Evolutionary conservation across 2,888 invertebrate species (phyloP).

Genomic region (Leptopterna dolabrata): DNA sequence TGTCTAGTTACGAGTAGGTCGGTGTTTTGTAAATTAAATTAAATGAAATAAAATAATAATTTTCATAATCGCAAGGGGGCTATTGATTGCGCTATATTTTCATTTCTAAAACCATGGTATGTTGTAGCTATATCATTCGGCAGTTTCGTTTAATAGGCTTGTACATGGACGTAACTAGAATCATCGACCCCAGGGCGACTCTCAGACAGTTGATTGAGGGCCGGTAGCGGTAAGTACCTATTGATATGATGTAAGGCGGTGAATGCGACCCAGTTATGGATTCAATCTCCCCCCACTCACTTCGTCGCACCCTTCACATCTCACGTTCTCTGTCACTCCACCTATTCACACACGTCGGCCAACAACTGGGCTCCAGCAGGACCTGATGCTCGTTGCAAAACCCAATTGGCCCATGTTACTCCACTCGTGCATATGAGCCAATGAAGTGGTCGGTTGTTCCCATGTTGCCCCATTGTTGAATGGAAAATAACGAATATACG

Average conservation of each 20-base stretch:
- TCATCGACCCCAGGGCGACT: background rate
- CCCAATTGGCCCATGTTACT: background rate
- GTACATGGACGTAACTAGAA: background rate
- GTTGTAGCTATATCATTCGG: no score
- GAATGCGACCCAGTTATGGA: conserved; percentile 18
- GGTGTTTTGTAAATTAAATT: no score
- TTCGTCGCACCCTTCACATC: background rate
- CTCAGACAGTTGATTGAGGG: conserved; percentile 6
- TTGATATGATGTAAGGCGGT: conserved; percentile 8
- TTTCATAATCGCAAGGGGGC: no score
- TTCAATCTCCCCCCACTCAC: background rate
- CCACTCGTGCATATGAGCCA: background rate
- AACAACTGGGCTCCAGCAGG: background rate
- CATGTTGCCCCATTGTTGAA: background rate
- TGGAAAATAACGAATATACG: no score
- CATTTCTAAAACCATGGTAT: no score
- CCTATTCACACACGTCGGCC: background rate
- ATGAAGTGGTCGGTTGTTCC: background rate
- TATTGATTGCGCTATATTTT: no score
- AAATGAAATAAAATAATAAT: no score
- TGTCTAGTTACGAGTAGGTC: no score
- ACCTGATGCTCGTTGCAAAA: background rate
- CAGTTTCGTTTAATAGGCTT: no score
- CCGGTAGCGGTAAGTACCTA: background rate
- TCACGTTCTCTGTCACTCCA: background rate